Evolutionary conservation across 2,113 vertebrate genomes (phyloP).

Genomic region (Thalassarche chlororhynchos): DNA sequence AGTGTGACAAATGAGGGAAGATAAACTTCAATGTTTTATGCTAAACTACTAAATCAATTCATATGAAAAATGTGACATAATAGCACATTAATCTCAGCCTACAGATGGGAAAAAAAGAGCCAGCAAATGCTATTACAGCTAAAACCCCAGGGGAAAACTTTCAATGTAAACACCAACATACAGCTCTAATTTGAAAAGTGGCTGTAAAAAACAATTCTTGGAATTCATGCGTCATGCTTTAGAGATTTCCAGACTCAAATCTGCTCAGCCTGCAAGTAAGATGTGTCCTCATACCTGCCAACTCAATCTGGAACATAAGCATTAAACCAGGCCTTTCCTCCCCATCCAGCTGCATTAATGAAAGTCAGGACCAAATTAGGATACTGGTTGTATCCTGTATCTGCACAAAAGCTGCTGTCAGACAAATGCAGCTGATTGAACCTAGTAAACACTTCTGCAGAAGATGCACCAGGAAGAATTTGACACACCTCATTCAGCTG

Average conservation of each 20-base stretch:
- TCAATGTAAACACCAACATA: neutral
- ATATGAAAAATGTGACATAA: constrained; percentile 19
- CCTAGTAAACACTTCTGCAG: neutral
- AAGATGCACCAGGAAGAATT: neutral
- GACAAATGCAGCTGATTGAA: neutral
- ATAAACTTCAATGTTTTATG: neutral
- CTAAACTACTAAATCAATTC: neutral
- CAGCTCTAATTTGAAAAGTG: neutral
- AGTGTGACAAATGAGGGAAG: neutral
- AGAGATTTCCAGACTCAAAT: neutral
- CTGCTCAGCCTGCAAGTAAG: neutral
- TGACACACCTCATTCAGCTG: neutral
- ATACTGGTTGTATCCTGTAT: neutral
- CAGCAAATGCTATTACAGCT: neutral
- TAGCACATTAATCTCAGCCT: constrained; percentile 8
- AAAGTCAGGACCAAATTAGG: neutral
- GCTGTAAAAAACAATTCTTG: neutral
- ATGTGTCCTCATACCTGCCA: neutral
- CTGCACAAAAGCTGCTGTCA: neutral
- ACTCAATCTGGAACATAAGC: neutral
- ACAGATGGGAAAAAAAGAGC: neutral
- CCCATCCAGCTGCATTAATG: neutral
- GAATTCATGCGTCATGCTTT: neutral
- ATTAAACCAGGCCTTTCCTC: neutral
- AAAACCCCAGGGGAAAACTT: neutral